Conservation (phyloP, 1,140 invertebrate species). For the Brachionus angularis region DNA sequence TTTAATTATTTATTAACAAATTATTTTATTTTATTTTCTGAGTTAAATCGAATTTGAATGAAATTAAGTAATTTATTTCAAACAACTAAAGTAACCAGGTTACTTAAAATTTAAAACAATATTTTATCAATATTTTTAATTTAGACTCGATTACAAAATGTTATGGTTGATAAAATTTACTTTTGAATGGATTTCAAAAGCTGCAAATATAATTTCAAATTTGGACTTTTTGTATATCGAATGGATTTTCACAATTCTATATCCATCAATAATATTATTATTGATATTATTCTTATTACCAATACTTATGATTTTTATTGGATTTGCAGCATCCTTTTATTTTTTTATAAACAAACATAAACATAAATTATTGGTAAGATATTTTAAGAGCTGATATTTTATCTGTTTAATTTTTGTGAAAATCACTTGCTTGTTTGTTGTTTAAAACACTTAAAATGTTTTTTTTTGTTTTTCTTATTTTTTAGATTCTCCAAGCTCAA, state of each 20-base stretch:
- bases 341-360: conserved; percentile 43
- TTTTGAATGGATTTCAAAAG: not conserved
- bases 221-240: conserved; percentile 38
- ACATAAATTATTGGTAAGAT: conserved; percentile 32
- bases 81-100: no score
- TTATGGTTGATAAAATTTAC: conserved; percentile 5
- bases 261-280: conserved; percentile 25
- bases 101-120: no score
- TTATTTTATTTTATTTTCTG: no score
- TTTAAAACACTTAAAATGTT: no score
- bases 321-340: conserved; percentile 31
- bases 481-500: no score
- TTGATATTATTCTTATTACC: conserved; percentile 30
- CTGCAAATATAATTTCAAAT: not conserved
- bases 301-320: not conserved
- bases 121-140: not conserved
- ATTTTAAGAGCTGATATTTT: no score
- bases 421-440: no score
- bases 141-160: not conserved
- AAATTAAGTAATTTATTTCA: no score
- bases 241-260: conserved; percentile 21
- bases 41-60: no score
- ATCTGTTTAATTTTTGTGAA: no score
- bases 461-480: no score
- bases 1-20: no score